Evolutionary conservation across 2,113 vertebrate genomes (phyloP).

Genomic region (Pterocles gutturalis): DNA sequence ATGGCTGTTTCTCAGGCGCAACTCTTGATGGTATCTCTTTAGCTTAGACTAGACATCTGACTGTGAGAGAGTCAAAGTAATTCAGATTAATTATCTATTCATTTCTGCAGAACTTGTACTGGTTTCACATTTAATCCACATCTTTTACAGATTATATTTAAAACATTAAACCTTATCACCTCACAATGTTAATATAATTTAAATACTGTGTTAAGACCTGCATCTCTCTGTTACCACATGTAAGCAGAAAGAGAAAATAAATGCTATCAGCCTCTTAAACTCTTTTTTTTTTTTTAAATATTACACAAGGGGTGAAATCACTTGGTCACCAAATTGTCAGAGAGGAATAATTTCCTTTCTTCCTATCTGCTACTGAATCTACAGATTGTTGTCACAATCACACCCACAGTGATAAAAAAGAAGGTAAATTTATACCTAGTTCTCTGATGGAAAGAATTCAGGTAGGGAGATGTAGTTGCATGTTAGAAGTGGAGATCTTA

Average conservation of each 20-base stretch:
- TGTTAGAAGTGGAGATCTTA: neutral
- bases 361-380: neutral
- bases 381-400: neutral
- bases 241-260: neutral
- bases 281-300: neutral
- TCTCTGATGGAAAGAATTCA: slow-evolving; percentile 15
- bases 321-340: neutral
- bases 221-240: neutral
- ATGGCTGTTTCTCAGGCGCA: too few relatives aligned
- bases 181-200: neutral
- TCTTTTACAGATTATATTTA: neutral
- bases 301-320: neutral
- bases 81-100: neutral
- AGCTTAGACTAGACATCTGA: neutral
- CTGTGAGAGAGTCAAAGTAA: neutral
- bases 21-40: neutral
- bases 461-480: neutral
- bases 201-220: neutral
- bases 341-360: neutral
- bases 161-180: neutral
- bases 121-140: neutral
- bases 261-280: neutral
- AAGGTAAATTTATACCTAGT: neutral
- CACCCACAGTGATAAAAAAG: neutral
- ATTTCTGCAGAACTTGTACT: neutral